Conservation (phyloP, 2,888 invertebrate species). For the Aquatica leii region DNA sequence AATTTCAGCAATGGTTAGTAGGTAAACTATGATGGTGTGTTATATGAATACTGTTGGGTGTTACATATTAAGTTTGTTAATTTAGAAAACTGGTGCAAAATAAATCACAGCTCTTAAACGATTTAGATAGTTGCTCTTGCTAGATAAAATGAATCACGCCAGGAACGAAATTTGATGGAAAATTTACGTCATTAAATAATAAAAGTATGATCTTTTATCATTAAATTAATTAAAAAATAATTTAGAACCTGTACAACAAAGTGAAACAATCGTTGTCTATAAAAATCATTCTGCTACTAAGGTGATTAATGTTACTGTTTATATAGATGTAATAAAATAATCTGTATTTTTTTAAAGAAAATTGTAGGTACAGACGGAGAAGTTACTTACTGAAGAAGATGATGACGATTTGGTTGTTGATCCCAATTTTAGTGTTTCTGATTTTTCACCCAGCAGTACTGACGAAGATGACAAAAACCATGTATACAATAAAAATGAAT, state of each 20-base stretch:
- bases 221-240: not conserved
- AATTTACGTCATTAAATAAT: conserved; percentile 10
- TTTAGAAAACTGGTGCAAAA: not conserved
- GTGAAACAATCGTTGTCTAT: conserved; percentile 6
- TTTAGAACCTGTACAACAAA: conserved; percentile 6
- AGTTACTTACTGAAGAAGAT: conserved; percentile 1
- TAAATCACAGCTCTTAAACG: not conserved
- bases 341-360: conserved; percentile 10
- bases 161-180: conserved; percentile 14
- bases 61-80: no score
- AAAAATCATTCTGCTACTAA: conserved; percentile 5
- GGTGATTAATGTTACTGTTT: conserved; percentile 10
- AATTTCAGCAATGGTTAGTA: not conserved
- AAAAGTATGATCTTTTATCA: conserved; percentile 3
- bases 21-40: no score
- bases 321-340: no score
- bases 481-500: conserved; percentile 8
- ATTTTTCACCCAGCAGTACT: conserved; percentile 1
- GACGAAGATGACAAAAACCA: not conserved
- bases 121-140: not conserved
- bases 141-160: conserved; percentile 8
- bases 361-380: not conserved
- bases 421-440: conserved; percentile 3
- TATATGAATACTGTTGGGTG: no score
- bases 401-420: conserved; percentile 9